Base-by-base conservation (phyloP, 2,888 invertebrate species). In the Neocrepidodera transversa region DNA sequence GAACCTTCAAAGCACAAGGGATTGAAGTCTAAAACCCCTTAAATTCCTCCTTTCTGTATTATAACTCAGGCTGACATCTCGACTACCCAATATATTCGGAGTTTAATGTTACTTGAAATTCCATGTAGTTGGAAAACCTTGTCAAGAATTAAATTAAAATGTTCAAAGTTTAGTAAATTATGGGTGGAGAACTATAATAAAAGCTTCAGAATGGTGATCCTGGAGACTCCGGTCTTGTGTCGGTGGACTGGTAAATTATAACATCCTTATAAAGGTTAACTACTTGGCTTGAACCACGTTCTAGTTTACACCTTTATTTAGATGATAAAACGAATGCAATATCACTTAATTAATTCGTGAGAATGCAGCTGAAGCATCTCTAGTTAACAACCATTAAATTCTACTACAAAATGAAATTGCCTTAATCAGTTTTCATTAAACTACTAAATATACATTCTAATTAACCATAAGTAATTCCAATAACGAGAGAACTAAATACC, bases 61-160 rank as follows among this genome's bases (percentile, higher is more conserved):
- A 52, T 45, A 52, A 45, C 48, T 53, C 53, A 45, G 38, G 36
- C 53, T 58, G 49, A 58, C 57, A 56, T 56, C 61, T 35, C 50
- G 53, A 49, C 49, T 47, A 40, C 53, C 53, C 55, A 61, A 63
- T 63, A 63, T 60, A 63, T 63, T 63, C 58, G 45, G 58, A 62
- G 63, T 59, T 62, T 62, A 62, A 62, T 64, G 64, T 62, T 62
- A 60, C 62, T 60, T 60, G 58, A 60, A 60, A 59, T 64, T 59
- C 62, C 57, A 51, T 40, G 54, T 58, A 60, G 60, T 62, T 64
- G 60, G 57, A 55, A 58, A 60, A 59, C 51, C 61, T 65, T 63
- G 65, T 65, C 61, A 63, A 65, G 65, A 65, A 65, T 65, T 62
- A 65, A 65, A 62, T 65, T 65, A 62, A 63, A 63, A 62, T 63